These are phyloP conservation scores for Horisme vitalbata DNA, from an alignment of 2,888 invertebrate genomes.

Conservation along the genomic window DNA sequence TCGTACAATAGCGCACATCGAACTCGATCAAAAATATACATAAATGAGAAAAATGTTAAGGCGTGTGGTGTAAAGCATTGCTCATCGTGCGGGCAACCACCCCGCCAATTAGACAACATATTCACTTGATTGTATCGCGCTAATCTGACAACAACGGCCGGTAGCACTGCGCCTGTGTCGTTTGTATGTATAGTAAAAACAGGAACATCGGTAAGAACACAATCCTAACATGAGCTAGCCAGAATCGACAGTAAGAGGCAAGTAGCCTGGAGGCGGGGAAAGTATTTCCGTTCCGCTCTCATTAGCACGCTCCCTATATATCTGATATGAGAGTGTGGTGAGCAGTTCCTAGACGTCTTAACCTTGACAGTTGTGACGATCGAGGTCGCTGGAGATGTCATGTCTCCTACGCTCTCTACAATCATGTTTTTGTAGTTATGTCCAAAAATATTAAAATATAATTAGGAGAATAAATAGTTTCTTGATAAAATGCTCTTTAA, in stretches of 20 bases:
- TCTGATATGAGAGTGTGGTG: slow-evolving; percentile 3
- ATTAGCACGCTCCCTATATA: slow-evolving; percentile 35
- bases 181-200: too few relatives aligned
- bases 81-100: slow-evolving; percentile 25
- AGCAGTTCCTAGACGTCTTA: not conserved
- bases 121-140: slow-evolving; percentile 9
- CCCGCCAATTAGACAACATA: slow-evolving; percentile 24
- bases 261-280: slow-evolving; percentile 44
- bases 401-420: not conserved
- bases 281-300: slow-evolving; percentile 59
- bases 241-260: slow-evolving; percentile 7
- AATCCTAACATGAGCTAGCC: too few relatives aligned
- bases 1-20: not conserved
- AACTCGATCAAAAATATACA: slow-evolving; percentile 1
- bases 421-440: too few relatives aligned
- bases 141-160: slow-evolving; percentile 11
- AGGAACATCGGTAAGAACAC: too few relatives aligned
- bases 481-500: not conserved
- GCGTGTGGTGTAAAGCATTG: not conserved
- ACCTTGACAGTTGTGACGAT: not conserved
- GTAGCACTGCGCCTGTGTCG: not conserved
- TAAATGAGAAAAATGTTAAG: slow-evolving; percentile 1
- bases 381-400: not conserved
- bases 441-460: too few relatives aligned
- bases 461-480: not conserved